Evolutionary conservation across 2,888 invertebrate species (phyloP), one percentile per base, ranked within the genome.

Genomic region (Caprella mutica): DNA sequence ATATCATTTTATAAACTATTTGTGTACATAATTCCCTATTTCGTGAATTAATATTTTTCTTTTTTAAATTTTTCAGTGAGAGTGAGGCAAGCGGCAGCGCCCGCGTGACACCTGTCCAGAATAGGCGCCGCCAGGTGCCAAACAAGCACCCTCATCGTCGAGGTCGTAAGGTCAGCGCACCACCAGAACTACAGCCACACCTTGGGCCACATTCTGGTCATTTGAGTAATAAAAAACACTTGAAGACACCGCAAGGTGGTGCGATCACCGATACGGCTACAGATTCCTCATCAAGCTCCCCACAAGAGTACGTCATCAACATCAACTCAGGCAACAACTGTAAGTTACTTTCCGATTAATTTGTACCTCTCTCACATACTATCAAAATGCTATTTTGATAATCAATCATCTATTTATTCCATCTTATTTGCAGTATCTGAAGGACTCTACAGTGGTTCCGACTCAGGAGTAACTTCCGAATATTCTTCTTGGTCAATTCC

Each of bases 91-190:
- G 64, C 52, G 64, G 64, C 46, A 46, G 55, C 51, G 52, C 60
- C 39, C 42, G 42, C 26, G 52, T 64, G 17, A 59, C 57, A 24
- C 52, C 64, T 6, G 59, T 57, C 6, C 52, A 52, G 39, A 57
- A 60, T 50, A 52, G 52, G 12, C 58, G 64, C 21, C 29, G 64
- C 3, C 54, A 55, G 27, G 60, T 51, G 29, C 17, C 46, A 3
- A 57, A 58, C 53, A 52, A 56, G 27, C 64, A 64, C 51, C 61
- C 61, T 29, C 64, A 60, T 43, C 55, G 64, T 14, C 55, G 60
- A 8, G 48, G 48, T 19, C 59, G 64, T 52, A 64, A 64, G 64
- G 60, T 64, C 57, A 64, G 64, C 64, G 64, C 64, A 44, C 64
- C 64, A 33, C 64, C 64, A n/a, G 64, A 64, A 46, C 48, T 64